Evolutionary conservation across 2,888 invertebrate genomes (phyloP).

Genomic region (Sarcophaga caerulescens): DNA sequence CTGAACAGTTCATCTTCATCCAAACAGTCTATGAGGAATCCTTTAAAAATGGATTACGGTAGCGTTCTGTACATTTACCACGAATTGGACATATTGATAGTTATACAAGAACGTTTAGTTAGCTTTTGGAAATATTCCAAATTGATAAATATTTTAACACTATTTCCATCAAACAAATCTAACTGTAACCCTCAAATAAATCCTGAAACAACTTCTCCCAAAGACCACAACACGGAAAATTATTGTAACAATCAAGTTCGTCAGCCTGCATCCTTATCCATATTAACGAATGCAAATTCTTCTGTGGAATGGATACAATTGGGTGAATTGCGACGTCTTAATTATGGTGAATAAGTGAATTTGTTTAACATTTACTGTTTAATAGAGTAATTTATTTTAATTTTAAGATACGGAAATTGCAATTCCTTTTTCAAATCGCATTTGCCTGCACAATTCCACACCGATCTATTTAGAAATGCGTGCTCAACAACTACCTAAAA

Average conservation of each 20-base stretch:
- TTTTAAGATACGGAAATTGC: conserved; percentile 77
- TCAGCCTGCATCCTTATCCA: conserved; percentile 38
- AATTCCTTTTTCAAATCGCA: conserved; percentile 77
- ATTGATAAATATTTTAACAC: conserved; percentile 74
- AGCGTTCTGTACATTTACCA: conserved; percentile 77
- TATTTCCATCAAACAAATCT: conserved; percentile 7
- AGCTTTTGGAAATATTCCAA: conserved; percentile 80
- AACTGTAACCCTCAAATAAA: no score
- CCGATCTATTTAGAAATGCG: conserved; percentile 80
- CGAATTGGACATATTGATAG: conserved; percentile 78
- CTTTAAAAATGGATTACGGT: conserved; percentile 76
- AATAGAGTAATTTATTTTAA: conserved; percentile 5
- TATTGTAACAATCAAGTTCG: conserved; percentile 41
- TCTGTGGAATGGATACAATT: conserved; percentile 75
- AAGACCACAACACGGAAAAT: conserved; percentile 18
- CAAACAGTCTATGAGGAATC: conserved; percentile 74
- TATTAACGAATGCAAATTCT: conserved; percentile 20
- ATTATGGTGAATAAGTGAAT: conserved; percentile 72
- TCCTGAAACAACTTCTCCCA: conserved; percentile 36
- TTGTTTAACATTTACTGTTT: not conserved
- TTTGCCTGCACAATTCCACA: conserved; percentile 78
- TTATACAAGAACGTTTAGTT: conserved; percentile 76
- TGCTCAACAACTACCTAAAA: conserved; percentile 74
- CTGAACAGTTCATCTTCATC: conserved; percentile 69
- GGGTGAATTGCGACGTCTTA: conserved; percentile 75